Evolutionary conservation across 2,888 invertebrate genomes (phyloP).

Genomic region (Diloba caeruleocephala): DNA sequence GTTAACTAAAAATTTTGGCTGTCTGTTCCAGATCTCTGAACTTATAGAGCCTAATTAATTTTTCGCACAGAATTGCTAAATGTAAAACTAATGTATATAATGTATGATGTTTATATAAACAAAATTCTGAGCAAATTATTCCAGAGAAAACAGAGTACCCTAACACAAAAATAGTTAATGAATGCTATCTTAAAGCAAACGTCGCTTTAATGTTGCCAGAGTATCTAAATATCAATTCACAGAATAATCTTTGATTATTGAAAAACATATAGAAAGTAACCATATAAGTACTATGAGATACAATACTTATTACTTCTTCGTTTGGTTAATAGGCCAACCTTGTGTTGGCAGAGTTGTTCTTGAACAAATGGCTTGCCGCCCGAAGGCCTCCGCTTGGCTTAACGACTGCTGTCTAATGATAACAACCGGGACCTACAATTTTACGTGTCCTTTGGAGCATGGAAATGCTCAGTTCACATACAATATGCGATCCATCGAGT

Average conservation of each 20-base stretch:
- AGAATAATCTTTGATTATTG: constrained; percentile 30
- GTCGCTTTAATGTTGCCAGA: constrained; percentile 30
- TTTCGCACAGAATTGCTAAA: constrained; percentile 50
- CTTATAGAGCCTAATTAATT: constrained; percentile 58
- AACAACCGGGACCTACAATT: too few species aligned
- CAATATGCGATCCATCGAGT: too few species aligned
- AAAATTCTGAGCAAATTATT: not conserved
- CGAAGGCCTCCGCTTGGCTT: too few species aligned
- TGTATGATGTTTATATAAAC: constrained; percentile 35
- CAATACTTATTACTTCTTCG: not conserved
- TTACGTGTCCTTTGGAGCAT: too few species aligned
- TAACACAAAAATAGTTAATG: constrained; percentile 9
- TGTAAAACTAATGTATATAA: constrained; percentile 42
- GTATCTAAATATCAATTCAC: constrained; percentile 21
- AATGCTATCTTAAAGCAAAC: constrained; percentile 11
- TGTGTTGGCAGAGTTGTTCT: too few species aligned
- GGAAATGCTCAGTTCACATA: too few species aligned
- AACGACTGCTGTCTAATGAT: too few species aligned
- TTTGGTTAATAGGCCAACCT: too few species aligned
- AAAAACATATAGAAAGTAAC: constrained; percentile 12
- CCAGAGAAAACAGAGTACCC: not conserved
- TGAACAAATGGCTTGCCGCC: too few species aligned
- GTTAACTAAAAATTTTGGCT: constrained; percentile 51
- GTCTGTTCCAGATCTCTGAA: constrained; percentile 52
- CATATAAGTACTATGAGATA: not conserved